Base-by-base conservation (phyloP, 2,113 vertebrate genomes). In the Aspidoscelis tigris region DNA sequence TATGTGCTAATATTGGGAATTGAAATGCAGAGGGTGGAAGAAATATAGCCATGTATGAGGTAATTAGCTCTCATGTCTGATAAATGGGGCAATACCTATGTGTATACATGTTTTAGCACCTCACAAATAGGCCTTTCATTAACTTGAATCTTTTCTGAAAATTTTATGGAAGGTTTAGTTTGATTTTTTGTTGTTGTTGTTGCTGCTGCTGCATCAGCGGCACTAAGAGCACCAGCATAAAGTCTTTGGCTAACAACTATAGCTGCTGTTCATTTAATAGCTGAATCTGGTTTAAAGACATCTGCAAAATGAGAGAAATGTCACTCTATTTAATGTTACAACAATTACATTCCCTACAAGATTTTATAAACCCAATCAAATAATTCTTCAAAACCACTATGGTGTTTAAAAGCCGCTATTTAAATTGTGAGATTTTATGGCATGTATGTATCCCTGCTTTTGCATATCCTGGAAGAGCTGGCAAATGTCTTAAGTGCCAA, bases 41-140 rank as follows among this genome's bases (percentile, higher is more conserved):
- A 98, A 97, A 97, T 97, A 97, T 94, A 91, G 94, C 96, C 91
- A 93, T 93, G 92, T 96, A 97, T 96, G 97, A 97, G 97, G 97
- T 98, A 98, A 99, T 99, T 99, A 99, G 97, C 97, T 96, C 96
- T 97, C 96, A 95, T 96, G 96, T 96, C 98, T 98, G 98, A 98
- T 98, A 99, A 99, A 99, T 99, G 97, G 97, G 97, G 95, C 96
- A 95, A 98, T 98, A 97, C 96, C 97, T 97, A 99, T 99, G 98
- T 99, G 97, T 95, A 97, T 95, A 94, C 98, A 99, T 99, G 98
- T 97, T 97, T 97, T 97, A 96, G 96, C 96, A 94, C 94, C 90
- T 95, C 90, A 96, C 96, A 97, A 97, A 97, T 96, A 96, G 95
- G 91, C 95, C 95, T 96, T 97, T 98, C 97, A 98, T 98, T 97